A percentile compares a stretch with the other conserved stretches of the same genome.
These are phyloP conservation scores for Heterocephalus glaber DNA, from an alignment of 2,113 vertebrate genomes.

Conservation along the genomic window DNA sequence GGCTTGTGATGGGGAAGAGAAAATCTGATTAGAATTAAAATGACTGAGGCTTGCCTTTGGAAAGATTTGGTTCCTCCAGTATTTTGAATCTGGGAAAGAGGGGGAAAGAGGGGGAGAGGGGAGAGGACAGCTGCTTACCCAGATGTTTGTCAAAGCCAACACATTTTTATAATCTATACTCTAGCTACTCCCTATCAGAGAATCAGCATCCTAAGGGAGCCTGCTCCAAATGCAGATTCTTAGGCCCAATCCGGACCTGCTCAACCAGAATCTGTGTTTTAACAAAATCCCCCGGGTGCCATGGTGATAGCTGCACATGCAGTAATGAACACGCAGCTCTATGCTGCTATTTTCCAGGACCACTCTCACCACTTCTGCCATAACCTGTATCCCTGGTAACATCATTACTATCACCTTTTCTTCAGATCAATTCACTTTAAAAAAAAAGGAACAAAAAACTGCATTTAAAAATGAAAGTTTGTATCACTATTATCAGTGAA, in stretches of 20 bases:
- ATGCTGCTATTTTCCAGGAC: not conserved
- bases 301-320: accelerated
- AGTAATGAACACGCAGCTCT: no score
- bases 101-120: not conserved
- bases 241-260: not conserved
- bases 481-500: not conserved
- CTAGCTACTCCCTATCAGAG: not conserved
- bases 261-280: not conserved
- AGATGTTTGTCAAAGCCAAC: not conserved
- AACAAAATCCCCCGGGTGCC: not conserved
- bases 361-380: not conserved
- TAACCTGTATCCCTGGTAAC: not conserved
- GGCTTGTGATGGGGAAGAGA: not conserved
- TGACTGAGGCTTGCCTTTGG: not conserved
- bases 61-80: not conserved
- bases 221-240: not conserved
- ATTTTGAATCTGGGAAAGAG: not conserved
- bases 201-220: accelerated
- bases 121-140: not conserved
- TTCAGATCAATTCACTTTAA: not conserved
- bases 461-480: not conserved
- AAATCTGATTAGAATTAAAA: constrained; percentile 30
- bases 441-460: not conserved
- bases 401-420: not conserved
- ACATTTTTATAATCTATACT: no score